These are phyloP conservation scores for Myrmophylax atrothorax DNA, from an alignment of 2,113 vertebrate species.

Conservation along the genomic window DNA sequence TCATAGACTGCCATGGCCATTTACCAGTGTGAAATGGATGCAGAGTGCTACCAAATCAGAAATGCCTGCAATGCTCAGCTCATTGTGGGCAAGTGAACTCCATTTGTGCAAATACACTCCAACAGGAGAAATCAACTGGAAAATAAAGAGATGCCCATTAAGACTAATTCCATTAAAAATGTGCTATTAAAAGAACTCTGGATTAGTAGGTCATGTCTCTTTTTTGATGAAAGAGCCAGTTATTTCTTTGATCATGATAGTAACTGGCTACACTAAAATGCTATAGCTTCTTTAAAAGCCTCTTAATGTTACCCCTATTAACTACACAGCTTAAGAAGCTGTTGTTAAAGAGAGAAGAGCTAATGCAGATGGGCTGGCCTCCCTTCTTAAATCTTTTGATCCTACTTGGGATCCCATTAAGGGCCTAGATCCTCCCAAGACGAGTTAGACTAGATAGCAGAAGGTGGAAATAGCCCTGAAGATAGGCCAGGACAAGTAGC, in stretches of 20 bases:
- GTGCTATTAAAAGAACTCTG: slow-evolving; percentile 15
- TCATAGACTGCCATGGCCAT: neutral
- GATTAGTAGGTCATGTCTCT: slow-evolving; percentile 30
- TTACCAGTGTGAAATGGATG: neutral
- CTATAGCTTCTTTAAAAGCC: neutral
- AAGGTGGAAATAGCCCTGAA: neutral
- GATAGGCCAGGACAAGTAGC: neutral
- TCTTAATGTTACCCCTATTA: neutral
- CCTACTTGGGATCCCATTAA: neutral
- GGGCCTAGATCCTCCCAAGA: neutral
- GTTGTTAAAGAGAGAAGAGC: neutral
- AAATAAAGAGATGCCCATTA: slow-evolving; percentile 36
- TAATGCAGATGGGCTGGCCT: neutral
- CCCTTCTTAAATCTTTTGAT: neutral
- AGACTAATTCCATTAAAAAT: slow-evolving; percentile 25
- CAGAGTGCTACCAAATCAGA: neutral
- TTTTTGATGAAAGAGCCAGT: slow-evolving; percentile 2
- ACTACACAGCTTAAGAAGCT: neutral
- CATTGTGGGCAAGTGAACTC: neutral
- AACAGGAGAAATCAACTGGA: slow-evolving; percentile 18
- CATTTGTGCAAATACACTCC: neutral
- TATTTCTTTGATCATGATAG: slow-evolving; percentile 34
- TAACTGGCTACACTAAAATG: neutral
- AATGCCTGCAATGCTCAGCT: neutral
- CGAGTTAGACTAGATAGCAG: neutral